Evolutionary conservation across 2,113 vertebrate species (phyloP), one percentile per base, ranked within the genome.

Genomic region (Seriola aureovittata): DNA sequence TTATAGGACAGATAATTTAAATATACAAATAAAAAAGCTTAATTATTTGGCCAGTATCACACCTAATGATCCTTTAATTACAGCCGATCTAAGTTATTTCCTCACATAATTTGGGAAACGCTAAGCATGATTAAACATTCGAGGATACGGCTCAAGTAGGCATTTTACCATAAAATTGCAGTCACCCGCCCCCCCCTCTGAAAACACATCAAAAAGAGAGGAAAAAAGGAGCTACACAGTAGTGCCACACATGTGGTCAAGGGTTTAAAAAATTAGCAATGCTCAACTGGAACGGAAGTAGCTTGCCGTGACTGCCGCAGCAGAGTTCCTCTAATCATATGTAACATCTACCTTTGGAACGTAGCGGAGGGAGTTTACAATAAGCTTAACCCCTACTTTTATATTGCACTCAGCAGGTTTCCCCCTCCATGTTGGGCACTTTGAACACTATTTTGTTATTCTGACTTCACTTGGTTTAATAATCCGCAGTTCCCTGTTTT

Each of bases 341-440:
- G 95, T 92, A 94, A 92, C 92, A 85, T 94, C 94, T 95, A 94
- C 91, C 95, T 93, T 88, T 93, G 92, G 95, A 96, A 94, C 93
- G 90, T 88, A 95, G 95, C 89, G 80, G 91, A 90, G 90, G 86
- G 92, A 95, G 93, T 96, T 96, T 96, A 89, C 95, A 92, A 97
- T 96, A 88, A 95, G 96, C 96, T 97, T 97, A 96, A 96, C 95
- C 96, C 92, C 94, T 87, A 93, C 93, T 95, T 95, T 94, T 96
- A 95, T 95, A 95, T 94, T 93, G 89, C 90, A 90, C 95, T 91
- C 95, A 97, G 96, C 95, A 94, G 95, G 96, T 91, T 93, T 86
- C 86, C 92, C 90, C 94, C 94, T 94, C 91, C 95, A 96, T 95
- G 92, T 94, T 94, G 95, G 93, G 92, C 91, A 93, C 95, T 94